These are phyloP conservation scores for Cassiopea xamachana DNA, from an alignment of 30 jellyfish, hydroid and myxozoan genomes.

Conservation along the genomic window DNA sequence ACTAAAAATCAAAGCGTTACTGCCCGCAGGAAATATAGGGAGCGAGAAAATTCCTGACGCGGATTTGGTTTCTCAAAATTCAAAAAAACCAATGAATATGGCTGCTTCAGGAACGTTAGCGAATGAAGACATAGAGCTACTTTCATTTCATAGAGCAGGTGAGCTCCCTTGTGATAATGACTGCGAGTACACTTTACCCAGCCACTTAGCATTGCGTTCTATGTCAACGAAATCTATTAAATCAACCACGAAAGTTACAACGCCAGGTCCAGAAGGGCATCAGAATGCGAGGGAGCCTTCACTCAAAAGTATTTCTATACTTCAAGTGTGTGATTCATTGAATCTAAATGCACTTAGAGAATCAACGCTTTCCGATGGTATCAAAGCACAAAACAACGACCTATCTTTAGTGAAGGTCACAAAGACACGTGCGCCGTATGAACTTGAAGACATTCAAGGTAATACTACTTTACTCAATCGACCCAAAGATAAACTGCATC, in stretches of 20 bases:
- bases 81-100: not conserved
- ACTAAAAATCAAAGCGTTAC: conserved; percentile 20
- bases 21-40: not conserved
- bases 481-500: not conserved
- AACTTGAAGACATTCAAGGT: too few relatives aligned
- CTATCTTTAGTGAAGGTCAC: too few relatives aligned
- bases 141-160: not conserved
- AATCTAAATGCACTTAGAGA: too few relatives aligned
- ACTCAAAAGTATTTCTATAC: not conserved
- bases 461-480: not conserved
- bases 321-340: not conserved
- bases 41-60: not conserved
- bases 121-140: not conserved
- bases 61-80: not conserved
- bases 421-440: too few relatives aligned
- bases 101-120: not conserved
- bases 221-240: not conserved
- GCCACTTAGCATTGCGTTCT: not conserved
- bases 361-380: too few relatives aligned
- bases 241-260: not conserved
- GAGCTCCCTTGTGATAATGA: not conserved
- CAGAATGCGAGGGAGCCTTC: not conserved
- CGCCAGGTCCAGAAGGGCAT: not conserved
- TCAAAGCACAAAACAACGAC: too few relatives aligned
- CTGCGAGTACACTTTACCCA: not conserved